Base-by-base conservation (phyloP, 2,888 invertebrate genomes). In the Cataglyphis cursor region DNA sequence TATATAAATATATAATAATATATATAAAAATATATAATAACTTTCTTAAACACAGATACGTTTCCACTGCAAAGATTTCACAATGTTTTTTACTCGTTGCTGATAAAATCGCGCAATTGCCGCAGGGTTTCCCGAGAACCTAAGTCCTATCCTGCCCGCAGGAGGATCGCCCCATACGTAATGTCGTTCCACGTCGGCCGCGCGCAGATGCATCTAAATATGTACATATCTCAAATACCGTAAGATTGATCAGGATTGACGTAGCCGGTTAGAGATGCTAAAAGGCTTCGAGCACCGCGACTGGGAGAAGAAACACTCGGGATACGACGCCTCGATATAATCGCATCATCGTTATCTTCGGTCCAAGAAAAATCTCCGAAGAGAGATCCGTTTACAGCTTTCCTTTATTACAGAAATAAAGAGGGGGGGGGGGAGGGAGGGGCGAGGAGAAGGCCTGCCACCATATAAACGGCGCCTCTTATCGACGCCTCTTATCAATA, bases 101-200 rank as follows among this genome's bases (percentile, higher is more conserved):
- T 51, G 28, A 48, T 54, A 66, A 70, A 41, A 21, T 38, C 24
- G 24, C 35, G 28, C 48, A 51, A 64, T 51, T 12, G 51, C 68
- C 68, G 68, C 54, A 2, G 41, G 54, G 66, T 15, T 51, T 66
- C 28, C 57, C 54, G 57, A n/a, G 41, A 28, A 44, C 41, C 12
- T 10, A 35, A 48, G 41, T 59, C 59, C 72, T 12, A 44, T n/a
- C 35, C 78, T 61, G 59, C 24, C 81, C 64, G 68, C n/a, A 68
- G 62, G 62, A 57, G 84, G 44, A 86, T 89, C 84, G 83, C 89
- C 88, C 90, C 89, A 88, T 88, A 89, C 83, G 89, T 86, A 89
- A 90, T 85, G 83, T 87, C 86, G 90, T 76, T 86, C 48, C 8
- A 5, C 31, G 87, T 72, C 61, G 51, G 21, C n/a, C 74, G 73